These are phyloP conservation scores for Bombycilla garrulus DNA, from an alignment of 2,113 vertebrate genomes.

Conservation along the genomic window DNA sequence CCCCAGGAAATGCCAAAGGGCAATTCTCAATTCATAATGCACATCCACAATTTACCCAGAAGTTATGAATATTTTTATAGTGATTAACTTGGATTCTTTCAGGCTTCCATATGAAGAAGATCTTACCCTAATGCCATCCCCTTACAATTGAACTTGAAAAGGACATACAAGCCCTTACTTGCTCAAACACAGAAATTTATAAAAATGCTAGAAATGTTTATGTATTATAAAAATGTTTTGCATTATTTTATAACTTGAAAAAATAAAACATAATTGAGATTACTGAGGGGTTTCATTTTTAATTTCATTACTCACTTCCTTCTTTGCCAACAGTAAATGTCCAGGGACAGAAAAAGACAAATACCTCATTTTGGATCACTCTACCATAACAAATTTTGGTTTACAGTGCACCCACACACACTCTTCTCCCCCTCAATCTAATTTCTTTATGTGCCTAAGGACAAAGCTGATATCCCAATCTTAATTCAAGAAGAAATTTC, in stretches of 20 bases:
- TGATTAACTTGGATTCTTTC: background rate
- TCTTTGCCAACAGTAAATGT: background rate
- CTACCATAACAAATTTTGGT: background rate
- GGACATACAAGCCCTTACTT: background rate
- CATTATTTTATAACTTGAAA: background rate
- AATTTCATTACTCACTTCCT: background rate
- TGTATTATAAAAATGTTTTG: background rate
- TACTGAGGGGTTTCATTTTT: background rate
- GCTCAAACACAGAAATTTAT: background rate
- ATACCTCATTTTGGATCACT: background rate
- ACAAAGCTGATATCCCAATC: background rate
- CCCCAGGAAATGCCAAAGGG: background rate
- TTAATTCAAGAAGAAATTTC: background rate
- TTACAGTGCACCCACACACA: accelerated
- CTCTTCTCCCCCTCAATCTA: background rate
- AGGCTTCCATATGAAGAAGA: background rate
- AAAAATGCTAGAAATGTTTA: background rate
- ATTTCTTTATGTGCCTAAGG: background rate
- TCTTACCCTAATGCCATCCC: background rate
- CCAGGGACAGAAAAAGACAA: background rate
- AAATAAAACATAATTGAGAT: background rate
- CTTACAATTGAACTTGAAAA: background rate
- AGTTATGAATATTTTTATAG: background rate
- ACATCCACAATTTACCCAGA: background rate
- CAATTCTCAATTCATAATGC: background rate